Percentiles rank a stretch among this genome's conserved stretches.
Evolutionary conservation across 2,797 vertebrate species (phyloP).

Genomic region (Poeciliopsis presidionis): DNA sequence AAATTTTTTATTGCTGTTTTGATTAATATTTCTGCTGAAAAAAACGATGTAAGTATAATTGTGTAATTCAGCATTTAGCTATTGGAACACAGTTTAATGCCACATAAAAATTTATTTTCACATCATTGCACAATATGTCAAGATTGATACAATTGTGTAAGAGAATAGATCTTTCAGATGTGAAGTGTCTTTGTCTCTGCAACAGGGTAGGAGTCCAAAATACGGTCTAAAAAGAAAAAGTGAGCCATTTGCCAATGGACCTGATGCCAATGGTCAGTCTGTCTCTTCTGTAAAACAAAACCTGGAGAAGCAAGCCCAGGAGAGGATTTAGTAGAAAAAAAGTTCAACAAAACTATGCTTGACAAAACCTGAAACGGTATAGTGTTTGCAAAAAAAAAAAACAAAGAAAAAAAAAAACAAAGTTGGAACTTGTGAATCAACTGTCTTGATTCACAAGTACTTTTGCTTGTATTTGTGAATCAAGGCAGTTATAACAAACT

Average conservation of each 20-base stretch:
- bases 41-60: constrained; percentile 15
- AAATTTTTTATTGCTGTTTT: constrained; percentile 12
- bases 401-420: no score
- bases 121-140: background rate
- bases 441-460: background rate
- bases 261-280: no score
- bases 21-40: constrained; percentile 18
- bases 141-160: background rate
- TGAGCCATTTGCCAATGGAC: no score
- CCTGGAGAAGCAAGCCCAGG: no score
- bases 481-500: background rate
- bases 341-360: no score
- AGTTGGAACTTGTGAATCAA: no score
- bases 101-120: background rate
- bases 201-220: no score
- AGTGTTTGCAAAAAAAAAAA: no score
- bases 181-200: background rate
- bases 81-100: constrained; percentile 23
- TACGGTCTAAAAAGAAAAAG: no score
- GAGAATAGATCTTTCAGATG: background rate
- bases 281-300: no score
- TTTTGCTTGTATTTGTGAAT: background rate
- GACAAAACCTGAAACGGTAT: no score
- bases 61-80: constrained; percentile 28
- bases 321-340: no score